Percentiles rank a stretch among this genome's conserved stretches.
Evolutionary conservation across 2,113 vertebrate species (phyloP).

Genomic region (Paralichthys olivaceus): DNA sequence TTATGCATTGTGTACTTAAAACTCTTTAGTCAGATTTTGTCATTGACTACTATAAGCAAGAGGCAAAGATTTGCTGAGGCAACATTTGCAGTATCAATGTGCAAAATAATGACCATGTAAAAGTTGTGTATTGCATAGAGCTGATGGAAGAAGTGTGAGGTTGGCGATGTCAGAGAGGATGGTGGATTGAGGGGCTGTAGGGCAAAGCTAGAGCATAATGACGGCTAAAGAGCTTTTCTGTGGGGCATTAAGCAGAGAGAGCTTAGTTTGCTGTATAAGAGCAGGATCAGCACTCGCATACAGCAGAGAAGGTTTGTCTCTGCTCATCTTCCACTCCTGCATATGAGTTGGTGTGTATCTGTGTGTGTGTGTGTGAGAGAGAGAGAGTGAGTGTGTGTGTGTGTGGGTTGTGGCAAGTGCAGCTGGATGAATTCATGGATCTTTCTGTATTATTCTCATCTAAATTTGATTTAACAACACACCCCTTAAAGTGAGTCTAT

Average conservation of each 20-base stretch:
- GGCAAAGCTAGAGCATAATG: constrained; percentile 54
- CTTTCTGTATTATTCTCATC: neutral
- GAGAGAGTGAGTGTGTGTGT: neutral
- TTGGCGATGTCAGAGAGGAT: constrained; percentile 18
- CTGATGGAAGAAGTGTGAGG: constrained; percentile 16
- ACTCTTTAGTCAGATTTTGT: no score
- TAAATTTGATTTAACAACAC: neutral
- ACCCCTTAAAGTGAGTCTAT: neutral
- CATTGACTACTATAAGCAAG: no score
- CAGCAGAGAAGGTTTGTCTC: constrained; percentile 41
- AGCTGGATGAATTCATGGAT: neutral
- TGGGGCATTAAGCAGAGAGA: constrained; percentile 70
- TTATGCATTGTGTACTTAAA: no score
- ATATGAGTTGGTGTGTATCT: constrained; percentile 16
- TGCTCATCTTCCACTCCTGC: constrained; percentile 46
- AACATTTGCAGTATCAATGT: neutral
- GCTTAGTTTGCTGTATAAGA: constrained; percentile 76
- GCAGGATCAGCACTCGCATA: constrained; percentile 65
- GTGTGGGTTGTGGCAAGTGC: neutral
- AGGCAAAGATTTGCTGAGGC: neutral
- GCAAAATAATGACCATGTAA: neutral
- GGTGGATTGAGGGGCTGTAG: constrained; percentile 33
- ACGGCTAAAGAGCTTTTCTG: constrained; percentile 78
- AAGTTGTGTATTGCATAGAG: constrained; percentile 8
- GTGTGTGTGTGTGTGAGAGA: constrained; percentile 26